Percentiles rank a stretch among this genome's conserved stretches.
Evolutionary conservation across 2,888 invertebrate species (phyloP).

Genomic region (Mesorhabditis belari): DNA sequence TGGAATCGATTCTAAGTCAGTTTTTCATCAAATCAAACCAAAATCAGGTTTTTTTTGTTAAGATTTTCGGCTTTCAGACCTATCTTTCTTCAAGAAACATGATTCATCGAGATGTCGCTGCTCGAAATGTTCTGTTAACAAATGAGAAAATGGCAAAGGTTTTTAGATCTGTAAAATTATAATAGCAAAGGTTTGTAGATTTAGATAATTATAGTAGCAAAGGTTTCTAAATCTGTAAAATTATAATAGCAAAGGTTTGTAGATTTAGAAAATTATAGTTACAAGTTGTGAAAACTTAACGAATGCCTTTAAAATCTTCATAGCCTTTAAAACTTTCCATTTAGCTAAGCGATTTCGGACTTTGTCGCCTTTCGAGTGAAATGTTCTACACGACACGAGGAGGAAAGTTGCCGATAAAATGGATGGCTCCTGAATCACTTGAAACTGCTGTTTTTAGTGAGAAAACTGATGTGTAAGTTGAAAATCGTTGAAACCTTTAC

Average conservation of each 20-base stretch:
- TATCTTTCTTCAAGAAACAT: not conserved
- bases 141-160: not conserved
- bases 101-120: not conserved
- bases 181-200: not conserved
- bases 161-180: not conserved
- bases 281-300: no score
- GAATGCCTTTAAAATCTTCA: no score
- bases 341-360: not conserved
- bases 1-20: not conserved
- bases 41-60: not conserved
- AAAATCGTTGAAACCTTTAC: no score
- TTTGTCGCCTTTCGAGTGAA: not conserved
- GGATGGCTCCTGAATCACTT: not conserved
- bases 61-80: not conserved
- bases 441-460: not conserved
- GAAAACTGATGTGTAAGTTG: not conserved
- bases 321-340: no score
- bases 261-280: no score
- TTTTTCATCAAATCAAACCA: not conserved
- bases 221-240: not conserved
- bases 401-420: not conserved
- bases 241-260: not conserved
- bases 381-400: not conserved
- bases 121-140: not conserved
- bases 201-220: no score